Base-by-base conservation (phyloP, 2,888 invertebrate species). In the Melipona beecheii region DNA sequence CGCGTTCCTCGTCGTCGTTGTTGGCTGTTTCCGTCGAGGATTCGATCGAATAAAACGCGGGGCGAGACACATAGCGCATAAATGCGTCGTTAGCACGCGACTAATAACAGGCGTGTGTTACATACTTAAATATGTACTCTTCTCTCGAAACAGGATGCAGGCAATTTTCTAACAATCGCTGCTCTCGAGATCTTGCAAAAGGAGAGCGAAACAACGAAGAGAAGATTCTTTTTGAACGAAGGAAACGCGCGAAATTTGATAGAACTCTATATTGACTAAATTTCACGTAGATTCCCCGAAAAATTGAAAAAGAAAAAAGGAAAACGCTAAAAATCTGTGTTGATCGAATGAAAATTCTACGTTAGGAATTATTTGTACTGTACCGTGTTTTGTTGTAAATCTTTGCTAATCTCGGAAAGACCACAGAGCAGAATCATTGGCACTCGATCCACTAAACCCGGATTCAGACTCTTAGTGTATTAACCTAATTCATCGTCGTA, bases 11-110 rank as follows among this genome's bases (percentile, higher is more conserved):
- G 21, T 1, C 52, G 62, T 72, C 60, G 81, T 69, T 72, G 65
- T 56, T n/a, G 19, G 4, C 43, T n/a, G 62, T 9, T 75, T n/a
- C 13, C 27, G 43, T 52, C 4, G 49, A 5, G 21, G n/a, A 15
- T 19, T 52, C 9, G 52, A n/a, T 50, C 58, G 71, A 79, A 86
- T 79, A 73, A 68, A 79, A 86, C 78, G 68, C 78, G 81, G 86
- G 60, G 75, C 21, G 76, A 78, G 50, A 86, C 65, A 75, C 60
- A 64, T 75, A 75, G 70, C 68, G 43, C 77, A 79, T 77, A 78
- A 81, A 71, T 77, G 71, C 70, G 58, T 72, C 36, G 5, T 83
- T 60, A 74, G 52, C 66, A 73, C 72, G 58, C 70, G 71, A 21
- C 54, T 73, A 72, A 56, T 75, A n/a, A n/a, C 31, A 73, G 58